Conservation (phyloP, 2,888 invertebrate genomes). For the Lepidochrysops patricia region DNA sequence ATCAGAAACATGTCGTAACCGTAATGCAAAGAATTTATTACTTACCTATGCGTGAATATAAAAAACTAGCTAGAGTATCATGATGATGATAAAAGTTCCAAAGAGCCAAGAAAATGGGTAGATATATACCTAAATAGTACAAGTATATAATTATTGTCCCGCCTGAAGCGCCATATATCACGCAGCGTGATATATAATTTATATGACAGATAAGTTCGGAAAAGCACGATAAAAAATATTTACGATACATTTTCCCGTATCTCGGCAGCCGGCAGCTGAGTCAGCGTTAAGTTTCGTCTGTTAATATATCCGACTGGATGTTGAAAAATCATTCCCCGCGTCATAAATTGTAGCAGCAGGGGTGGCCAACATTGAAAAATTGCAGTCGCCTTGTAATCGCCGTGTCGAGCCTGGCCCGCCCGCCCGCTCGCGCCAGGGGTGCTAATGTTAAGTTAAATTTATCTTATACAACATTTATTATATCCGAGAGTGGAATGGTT, state of each 20-base stretch:
- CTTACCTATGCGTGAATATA: no score
- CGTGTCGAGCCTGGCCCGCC: slow-evolving; percentile 21
- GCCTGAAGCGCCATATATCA: background rate
- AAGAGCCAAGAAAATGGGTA: no score
- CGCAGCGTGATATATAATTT: background rate
- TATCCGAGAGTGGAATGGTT: slow-evolving; percentile 34
- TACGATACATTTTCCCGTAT: slow-evolving; percentile 12
- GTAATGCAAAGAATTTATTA: no score
- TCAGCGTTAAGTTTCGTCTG: slow-evolving; percentile 42
- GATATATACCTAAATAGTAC: background rate
- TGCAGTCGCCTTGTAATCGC: slow-evolving; percentile 56
- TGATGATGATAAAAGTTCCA: background rate
- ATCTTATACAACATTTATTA: slow-evolving; percentile 63
- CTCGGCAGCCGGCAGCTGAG: slow-evolving; percentile 7
- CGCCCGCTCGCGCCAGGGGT: slow-evolving; percentile 58
- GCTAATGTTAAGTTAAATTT: slow-evolving; percentile 66
- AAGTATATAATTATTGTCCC: background rate
- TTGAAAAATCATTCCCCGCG: slow-evolving; percentile 66
- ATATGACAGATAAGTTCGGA: slow-evolving; percentile 2
- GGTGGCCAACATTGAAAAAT: slow-evolving; percentile 64
- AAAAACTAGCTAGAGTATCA: background rate
- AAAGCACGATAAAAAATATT: slow-evolving; percentile 7
- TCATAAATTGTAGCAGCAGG: slow-evolving; percentile 64
- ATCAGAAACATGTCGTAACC: no score
- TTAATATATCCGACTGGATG: slow-evolving; percentile 64